Conservation (phyloP, 2,113 vertebrate species). For the Lophochroa leadbeateri region DNA sequence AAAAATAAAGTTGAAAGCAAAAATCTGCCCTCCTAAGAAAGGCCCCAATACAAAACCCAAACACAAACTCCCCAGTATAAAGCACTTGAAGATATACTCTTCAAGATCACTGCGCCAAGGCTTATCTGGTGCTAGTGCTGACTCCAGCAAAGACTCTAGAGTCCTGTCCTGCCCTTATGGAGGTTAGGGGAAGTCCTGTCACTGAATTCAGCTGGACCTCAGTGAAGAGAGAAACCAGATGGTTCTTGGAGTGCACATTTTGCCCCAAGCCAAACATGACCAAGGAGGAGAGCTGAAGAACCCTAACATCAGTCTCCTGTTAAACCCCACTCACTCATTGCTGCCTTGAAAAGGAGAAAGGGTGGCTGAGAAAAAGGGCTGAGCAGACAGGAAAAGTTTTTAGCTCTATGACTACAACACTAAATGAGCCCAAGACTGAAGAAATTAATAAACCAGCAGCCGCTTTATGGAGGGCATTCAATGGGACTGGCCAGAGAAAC, state of each 20-base stretch:
- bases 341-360: not conserved
- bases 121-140: not conserved
- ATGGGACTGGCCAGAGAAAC: not conserved
- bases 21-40: not conserved
- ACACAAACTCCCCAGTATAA: not conserved
- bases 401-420: not conserved
- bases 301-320: not conserved
- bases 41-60: not conserved
- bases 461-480: not conserved
- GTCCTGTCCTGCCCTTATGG: not conserved
- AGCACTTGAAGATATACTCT: not conserved
- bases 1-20: not conserved
- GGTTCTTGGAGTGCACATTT: not conserved
- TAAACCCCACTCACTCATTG: not conserved
- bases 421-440: not conserved
- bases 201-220: not conserved
- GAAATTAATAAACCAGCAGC: not conserved
- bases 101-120: not conserved
- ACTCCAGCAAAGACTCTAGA: not conserved
- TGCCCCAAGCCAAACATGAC: not conserved
- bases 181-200: not conserved
- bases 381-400: not conserved
- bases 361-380: not conserved
- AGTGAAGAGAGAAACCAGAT: not conserved
- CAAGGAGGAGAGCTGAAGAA: not conserved